A percentile compares a stretch with the other conserved stretches of the same genome.
Evolutionary conservation across 2,888 invertebrate genomes (phyloP).

Genomic region (Drosophila imparisetae): DNA sequence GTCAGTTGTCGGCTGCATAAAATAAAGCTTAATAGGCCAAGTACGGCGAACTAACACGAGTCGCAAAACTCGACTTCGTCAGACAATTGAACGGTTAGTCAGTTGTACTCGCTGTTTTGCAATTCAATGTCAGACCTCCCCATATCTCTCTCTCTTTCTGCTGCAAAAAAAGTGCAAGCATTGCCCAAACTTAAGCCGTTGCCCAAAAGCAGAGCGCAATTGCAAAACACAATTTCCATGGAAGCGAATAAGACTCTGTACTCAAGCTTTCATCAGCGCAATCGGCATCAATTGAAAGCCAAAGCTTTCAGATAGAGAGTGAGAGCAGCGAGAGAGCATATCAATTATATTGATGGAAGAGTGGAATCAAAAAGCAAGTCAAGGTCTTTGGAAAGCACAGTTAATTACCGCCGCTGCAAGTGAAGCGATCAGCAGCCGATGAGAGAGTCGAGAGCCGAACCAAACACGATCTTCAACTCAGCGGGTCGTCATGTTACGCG

Average conservation of each 20-base stretch:
- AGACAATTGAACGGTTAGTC: slow-evolving; percentile 15
- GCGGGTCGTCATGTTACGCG: slow-evolving; percentile 34
- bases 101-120: slow-evolving; percentile 18
- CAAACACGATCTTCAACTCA: slow-evolving; percentile 27
- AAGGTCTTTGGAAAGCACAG: slow-evolving; percentile 63
- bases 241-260: slow-evolving; percentile 21
- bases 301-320: slow-evolving; percentile 28
- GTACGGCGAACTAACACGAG: slow-evolving; percentile 42
- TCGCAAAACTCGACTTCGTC: slow-evolving; percentile 21
- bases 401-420: slow-evolving; percentile 58
- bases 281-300: slow-evolving; percentile 46
- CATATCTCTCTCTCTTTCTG: not conserved
- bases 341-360: slow-evolving; percentile 1
- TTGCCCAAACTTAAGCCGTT: slow-evolving; percentile 51
- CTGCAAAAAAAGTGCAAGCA: slow-evolving; percentile 48
- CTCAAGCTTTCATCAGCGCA: slow-evolving; percentile 30
- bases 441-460: slow-evolving; percentile 2
- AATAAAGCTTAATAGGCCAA: slow-evolving; percentile 42
- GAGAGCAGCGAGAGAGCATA: slow-evolving; percentile 1
- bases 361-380: slow-evolving; percentile 53
- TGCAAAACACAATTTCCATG: slow-evolving; percentile 45
- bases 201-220: slow-evolving; percentile 42
- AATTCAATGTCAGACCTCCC: slow-evolving; percentile 54
- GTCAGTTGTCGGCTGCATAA: slow-evolving; percentile 51
- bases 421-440: slow-evolving; percentile 28